Evolutionary conservation across 2,797 vertebrate species (phyloP), one percentile per base, ranked within the genome.

Genomic region (Podargus strigoides): DNA sequence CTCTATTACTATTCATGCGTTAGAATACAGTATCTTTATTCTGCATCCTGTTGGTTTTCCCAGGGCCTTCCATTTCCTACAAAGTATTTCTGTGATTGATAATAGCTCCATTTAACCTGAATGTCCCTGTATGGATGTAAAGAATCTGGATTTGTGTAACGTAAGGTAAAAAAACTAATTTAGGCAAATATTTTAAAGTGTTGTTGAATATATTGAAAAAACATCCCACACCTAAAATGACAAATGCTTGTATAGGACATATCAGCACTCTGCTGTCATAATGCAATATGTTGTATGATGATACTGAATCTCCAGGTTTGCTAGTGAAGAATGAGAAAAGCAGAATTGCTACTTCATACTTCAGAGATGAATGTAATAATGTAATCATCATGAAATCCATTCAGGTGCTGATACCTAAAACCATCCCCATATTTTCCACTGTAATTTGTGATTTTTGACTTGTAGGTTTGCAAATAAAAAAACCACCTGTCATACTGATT

Each of bases 131-230:
- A 60, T 42, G 91, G 75, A 67, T 42, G 37, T 77, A 74, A 77
- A 46, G 12, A 70, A 74, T 72, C 55, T 67, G 53, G n/a, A 85
- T 87, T 87, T 76, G 30, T 64, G 49, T 75, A 70, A 74, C 78
- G 93, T 87, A 95, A 94, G 75, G 82, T 89, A 92, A 68, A 37
- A 86, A 50, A 26, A 64, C 84, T 92, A 87, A 93, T 94, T 96
- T 89, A 92, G 63, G 84, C 81, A 93, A 92, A 85, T 89, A 87
- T 95, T 94, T 94, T 56, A 85, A 87, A 87, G 37, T 59, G 56
- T 70, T 90, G 77, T 66, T 87, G 84, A 69, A 63, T 94, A 77
- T 39, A 72, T 42, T 64, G 79, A 80, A 80, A 89, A 85, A 80
- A 3, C 75, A 85, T 89, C 85, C 93, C 64, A 93, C 94, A 83